Base-by-base conservation (phyloP, 2,113 vertebrate genomes). In the Hiodon alosoides region DNA sequence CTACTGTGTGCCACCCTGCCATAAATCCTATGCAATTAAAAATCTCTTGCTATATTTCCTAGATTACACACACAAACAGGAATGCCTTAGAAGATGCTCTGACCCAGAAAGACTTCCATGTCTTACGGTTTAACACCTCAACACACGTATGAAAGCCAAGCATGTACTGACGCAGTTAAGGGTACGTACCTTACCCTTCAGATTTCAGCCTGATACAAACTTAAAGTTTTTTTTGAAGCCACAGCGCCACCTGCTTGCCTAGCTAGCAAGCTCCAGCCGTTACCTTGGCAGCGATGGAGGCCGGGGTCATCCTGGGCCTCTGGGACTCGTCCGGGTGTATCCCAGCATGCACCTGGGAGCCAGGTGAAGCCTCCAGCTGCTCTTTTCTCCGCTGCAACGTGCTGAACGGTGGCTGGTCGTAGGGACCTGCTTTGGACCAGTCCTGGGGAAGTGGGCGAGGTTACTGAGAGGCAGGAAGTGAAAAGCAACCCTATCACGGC, bases 381-480 rank as follows among this genome's bases (percentile, higher is more conserved):
- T 98, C 95, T 86, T 93, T 94, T 79, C 95, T 93, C 53, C 94
- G 91, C 81, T 95, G 96, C 70, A 94, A 89, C 5, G 93, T 90
- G 77, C 83, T 85, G 17, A 88, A 91, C 57, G 88, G 74, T 0
- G 92, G 84, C 47, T 92, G 93, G 82, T 98, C 96, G 0, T 95
- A 96, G 71, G 94, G 87, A 83, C 89, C 90, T 0, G 85, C 82
- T 84, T 96, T 98, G 79, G 95, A 91, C 97, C 95, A 98, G 76
- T 99, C 97, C 94, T 98, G 91, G 61, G 78, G 88, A 78, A 0
- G 10, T 57, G 85, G 80, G 77, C 81, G 79, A 83, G 53, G 71
- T 79, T 75, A 31, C 31, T 73, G 47, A 69, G 65, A 79, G 57
- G 55, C 64, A 69, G 67, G 3, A 3, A 67, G 31, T 31, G 31